A percentile compares a stretch with the other conserved stretches of the same genome.
phyloP scores from a whole-genome alignment of 2,888 invertebrate species.

The Archaeoteleia sp. region DNA sequence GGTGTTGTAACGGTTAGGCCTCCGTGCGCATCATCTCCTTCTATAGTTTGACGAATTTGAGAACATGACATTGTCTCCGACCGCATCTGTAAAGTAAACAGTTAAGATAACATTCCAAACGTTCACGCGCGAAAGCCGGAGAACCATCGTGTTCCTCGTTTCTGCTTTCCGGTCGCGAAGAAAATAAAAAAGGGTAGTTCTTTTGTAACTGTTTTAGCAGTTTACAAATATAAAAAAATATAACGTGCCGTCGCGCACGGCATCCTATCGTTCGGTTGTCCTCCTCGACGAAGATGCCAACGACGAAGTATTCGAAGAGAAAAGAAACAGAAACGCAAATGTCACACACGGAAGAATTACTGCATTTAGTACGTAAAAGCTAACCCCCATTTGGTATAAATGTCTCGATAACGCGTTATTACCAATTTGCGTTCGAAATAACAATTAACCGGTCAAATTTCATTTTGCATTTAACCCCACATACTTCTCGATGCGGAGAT shows the following conservation, averaged over 20 bases:
- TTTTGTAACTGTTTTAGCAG: constrained; percentile 12
- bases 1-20: constrained; percentile 41
- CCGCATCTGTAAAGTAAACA: constrained; percentile 53
- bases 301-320: constrained; percentile 21
- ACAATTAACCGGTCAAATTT: constrained; percentile 30
- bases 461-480: constrained; percentile 48
- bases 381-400: constrained; percentile 46
- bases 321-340: constrained; percentile 9
- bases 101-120: constrained; percentile 69
- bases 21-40: constrained; percentile 44
- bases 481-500: constrained; percentile 17
- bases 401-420: constrained; percentile 32
- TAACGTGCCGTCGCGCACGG: constrained; percentile 14
- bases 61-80: constrained; percentile 28
- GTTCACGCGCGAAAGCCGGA: constrained; percentile 59
- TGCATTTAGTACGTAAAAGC: constrained; percentile 52
- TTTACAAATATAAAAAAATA: too few relatives aligned
- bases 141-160: constrained; percentile 56
- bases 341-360: constrained; percentile 39
- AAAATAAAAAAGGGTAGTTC: too few relatives aligned
- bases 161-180: constrained; percentile 37
- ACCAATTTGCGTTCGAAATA: constrained; percentile 31
- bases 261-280: constrained; percentile 36
- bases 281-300: constrained; percentile 37
- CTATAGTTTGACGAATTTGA: constrained; percentile 11